Evolutionary conservation across 2,888 invertebrate species (phyloP), one percentile per base, ranked within the genome.

Genomic region (Pammene aurita): DNA sequence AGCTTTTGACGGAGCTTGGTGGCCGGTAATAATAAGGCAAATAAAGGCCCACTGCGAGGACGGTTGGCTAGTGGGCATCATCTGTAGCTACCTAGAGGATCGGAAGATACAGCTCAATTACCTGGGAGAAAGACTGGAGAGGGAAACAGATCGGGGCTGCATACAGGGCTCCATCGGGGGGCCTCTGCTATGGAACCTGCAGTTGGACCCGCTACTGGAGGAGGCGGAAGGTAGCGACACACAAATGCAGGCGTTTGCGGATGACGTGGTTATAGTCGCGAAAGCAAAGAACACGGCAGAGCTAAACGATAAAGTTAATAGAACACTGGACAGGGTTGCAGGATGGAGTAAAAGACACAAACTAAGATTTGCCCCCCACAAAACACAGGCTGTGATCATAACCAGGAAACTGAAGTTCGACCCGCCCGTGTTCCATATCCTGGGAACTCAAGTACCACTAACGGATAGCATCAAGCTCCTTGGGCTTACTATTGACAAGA

Each of bases 401-500:
- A 48, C 60, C 0, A 46, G 5, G 11, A 46, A 26, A 42, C 41
- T 52, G 0, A 62, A 52, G 7, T 62, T 41, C n/a, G 26, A 52
- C 7, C 1, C 1, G 5, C 62, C 62, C 0, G 0, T 0, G 0
- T 42, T 62, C n/a, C 2, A 4, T 0, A 16, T 62, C 0, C 16
- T 11, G 1, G 18, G 4, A 2, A n/a, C 41, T 0, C 5, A 16
- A 0, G 7, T 62, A 7, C 5, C 1, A 0, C 1, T 41, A 2
- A 2, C 62, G 0, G 18, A 26, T 0, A 1, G 7, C 2, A 35
- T 62, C 0, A 62, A 26, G 73, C 71, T 14, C 66, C 73, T 55
- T 71, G 62, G 66, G 5, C 44, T 57, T 0, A 61, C 58, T 0
- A n/a, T 14, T n/a, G 63, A 63, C 16, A 5, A 10, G 0, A 44